phyloP scores from a whole-genome alignment of 2,797 vertebrate genomes.

The Leptodactylus fallax region DNA sequence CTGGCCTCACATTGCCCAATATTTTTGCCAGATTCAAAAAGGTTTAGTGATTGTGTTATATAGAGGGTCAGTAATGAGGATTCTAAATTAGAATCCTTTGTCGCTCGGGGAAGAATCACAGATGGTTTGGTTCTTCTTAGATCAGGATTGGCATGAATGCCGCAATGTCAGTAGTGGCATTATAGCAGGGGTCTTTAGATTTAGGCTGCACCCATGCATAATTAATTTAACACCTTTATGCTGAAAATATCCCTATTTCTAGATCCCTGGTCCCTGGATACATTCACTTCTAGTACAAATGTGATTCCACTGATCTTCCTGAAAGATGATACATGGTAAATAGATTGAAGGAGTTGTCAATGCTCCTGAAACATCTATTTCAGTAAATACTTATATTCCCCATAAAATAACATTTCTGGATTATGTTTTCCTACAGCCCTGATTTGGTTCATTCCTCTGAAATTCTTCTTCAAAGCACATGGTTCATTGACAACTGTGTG shows the following conservation, averaged over 20 bases:
- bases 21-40: not conserved
- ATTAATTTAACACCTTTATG: not conserved
- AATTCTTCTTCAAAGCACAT: no score
- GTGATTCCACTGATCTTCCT: no score
- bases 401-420: not conserved
- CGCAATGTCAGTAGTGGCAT: not conserved
- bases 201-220: not conserved
- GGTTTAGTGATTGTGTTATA: not conserved
- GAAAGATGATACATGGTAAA: no score
- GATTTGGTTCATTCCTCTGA: no score
- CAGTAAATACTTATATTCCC: not conserved
- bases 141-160: not conserved
- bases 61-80: not conserved
- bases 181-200: not conserved
- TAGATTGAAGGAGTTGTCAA: no score
- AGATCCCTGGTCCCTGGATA: not conserved
- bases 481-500: no score
- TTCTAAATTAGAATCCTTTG: not conserved
- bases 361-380: no score
- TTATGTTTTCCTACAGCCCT: no score
- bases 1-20: not conserved
- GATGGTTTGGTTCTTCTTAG: not conserved
- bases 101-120: no score
- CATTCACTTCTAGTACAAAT: not conserved
- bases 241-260: not conserved